A percentile compares a stretch with the other conserved stretches of the same genome.
Conservation (phyloP, 2,888 invertebrate genomes). For the Rutpela maculata region DNA sequence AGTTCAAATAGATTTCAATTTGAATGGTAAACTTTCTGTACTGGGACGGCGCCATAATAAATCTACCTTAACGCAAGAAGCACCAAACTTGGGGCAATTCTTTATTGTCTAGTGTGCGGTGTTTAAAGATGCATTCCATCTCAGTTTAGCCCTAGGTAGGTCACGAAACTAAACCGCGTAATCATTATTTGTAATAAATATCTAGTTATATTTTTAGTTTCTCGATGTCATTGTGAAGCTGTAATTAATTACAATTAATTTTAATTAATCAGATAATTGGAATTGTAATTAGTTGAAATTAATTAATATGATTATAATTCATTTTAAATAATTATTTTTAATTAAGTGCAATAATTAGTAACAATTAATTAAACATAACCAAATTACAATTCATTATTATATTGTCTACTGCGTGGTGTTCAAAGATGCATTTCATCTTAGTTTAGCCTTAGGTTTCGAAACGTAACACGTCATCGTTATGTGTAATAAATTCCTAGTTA, state of each 20-base stretch:
- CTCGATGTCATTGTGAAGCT: too few relatives aligned
- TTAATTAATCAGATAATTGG: too few relatives aligned
- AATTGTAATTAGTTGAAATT: too few relatives aligned
- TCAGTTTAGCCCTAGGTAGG: background rate
- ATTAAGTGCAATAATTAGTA: too few relatives aligned
- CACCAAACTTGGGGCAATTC: conserved; percentile 19
- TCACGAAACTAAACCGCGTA: background rate
- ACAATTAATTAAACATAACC: too few relatives aligned
- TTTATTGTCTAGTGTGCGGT: conserved; percentile 21
- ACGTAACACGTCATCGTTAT: background rate
- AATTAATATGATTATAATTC: too few relatives aligned
- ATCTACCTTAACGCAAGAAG: conserved; percentile 36
- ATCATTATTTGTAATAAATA: background rate
- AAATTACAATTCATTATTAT: too few relatives aligned
- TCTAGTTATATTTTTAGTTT: background rate
- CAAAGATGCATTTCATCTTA: background rate
- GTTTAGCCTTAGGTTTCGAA: background rate
- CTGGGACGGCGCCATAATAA: conserved; percentile 42
- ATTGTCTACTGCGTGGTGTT: conserved; percentile 17
- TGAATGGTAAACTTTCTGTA: conserved; percentile 41
- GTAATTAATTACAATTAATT: background rate
- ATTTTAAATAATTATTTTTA: too few relatives aligned
- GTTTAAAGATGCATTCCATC: conserved; percentile 11
- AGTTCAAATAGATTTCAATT: conserved; percentile 35
- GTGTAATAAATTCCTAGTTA: background rate